A percentile compares a stretch with the other conserved stretches of the same genome.
phyloP scores from a whole-genome alignment of 2,888 invertebrate species.

The Allolobophora icterica region DNA sequence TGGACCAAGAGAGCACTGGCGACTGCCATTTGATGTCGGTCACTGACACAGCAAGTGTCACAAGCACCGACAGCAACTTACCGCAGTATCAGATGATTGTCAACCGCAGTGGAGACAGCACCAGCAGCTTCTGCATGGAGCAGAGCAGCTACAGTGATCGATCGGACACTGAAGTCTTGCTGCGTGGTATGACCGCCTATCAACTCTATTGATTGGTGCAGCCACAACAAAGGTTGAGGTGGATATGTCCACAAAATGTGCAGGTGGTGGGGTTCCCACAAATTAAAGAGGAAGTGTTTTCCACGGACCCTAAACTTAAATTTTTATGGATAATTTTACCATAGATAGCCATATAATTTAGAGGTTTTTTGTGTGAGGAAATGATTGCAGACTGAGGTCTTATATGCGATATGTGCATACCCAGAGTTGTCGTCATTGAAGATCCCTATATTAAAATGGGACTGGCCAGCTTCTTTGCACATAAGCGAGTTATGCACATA shows the following conservation, averaged over 20 bases:
- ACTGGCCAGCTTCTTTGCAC: too few relatives aligned
- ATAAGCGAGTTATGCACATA: too few relatives aligned
- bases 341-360: too few relatives aligned
- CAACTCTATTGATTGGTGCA: conserved; percentile 30
- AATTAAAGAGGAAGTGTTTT: too few relatives aligned
- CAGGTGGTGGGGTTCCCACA: neutral
- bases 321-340: too few relatives aligned
- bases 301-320: too few relatives aligned
- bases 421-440: too few relatives aligned
- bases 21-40: conserved; percentile 19
- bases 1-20: neutral
- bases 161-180: conserved; percentile 43
- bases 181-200: conserved; percentile 32
- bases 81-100: conserved; percentile 41
- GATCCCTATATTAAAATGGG: too few relatives aligned
- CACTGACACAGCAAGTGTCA: conserved; percentile 46
- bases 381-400: too few relatives aligned
- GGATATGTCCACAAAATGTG: neutral
- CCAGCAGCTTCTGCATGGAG: conserved; percentile 36
- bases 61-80: conserved; percentile 44
- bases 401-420: too few relatives aligned
- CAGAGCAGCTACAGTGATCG: conserved; percentile 37
- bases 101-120: conserved; percentile 43
- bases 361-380: too few relatives aligned
- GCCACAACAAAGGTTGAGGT: neutral